These are phyloP conservation scores for Gambusia holbrooki DNA, from an alignment of 2,113 vertebrate species.

Conservation along the genomic window DNA sequence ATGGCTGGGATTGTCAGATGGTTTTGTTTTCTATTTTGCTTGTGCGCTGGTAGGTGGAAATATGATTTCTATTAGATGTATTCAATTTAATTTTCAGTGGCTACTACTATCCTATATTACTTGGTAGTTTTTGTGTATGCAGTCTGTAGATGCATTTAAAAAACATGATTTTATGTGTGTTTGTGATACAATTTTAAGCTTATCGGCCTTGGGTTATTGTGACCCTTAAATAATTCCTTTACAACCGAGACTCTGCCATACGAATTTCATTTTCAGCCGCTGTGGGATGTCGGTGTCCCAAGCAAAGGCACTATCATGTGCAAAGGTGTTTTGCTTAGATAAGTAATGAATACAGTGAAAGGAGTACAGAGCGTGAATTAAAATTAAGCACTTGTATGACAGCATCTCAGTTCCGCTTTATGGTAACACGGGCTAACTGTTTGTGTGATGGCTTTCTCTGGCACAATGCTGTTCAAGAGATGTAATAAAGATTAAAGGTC, in stretches of 20 bases:
- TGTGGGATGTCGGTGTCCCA: slow-evolving; percentile 67
- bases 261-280: slow-evolving; percentile 70
- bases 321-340: slow-evolving; percentile 81
- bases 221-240: slow-evolving; percentile 75
- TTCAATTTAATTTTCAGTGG: background rate
- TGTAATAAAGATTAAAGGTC: slow-evolving; percentile 42
- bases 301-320: slow-evolving; percentile 63
- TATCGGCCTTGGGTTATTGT: slow-evolving; percentile 71
- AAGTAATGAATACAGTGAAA: slow-evolving; percentile 68
- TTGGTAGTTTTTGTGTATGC: slow-evolving; percentile 1
- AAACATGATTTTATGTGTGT: slow-evolving; percentile 38
- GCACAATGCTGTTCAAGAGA: slow-evolving; percentile 41
- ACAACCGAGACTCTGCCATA: slow-evolving; percentile 43
- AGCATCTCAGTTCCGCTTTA: slow-evolving; percentile 50
- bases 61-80: too few relatives aligned
- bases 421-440: slow-evolving; percentile 47
- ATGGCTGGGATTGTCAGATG: slow-evolving; percentile 30
- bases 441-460: slow-evolving; percentile 64
- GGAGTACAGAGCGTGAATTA: slow-evolving; percentile 41
- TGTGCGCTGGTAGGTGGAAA: background rate
- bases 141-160: slow-evolving; percentile 37
- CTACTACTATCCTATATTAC: background rate
- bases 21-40: slow-evolving; percentile 1
- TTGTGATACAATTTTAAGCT: slow-evolving; percentile 54
- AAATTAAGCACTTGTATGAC: slow-evolving; percentile 62